Percentiles rank a stretch among this genome's conserved stretches.
phyloP scores from a whole-genome alignment of 2,113 vertebrate species.

The Syrmaticus mikado region DNA sequence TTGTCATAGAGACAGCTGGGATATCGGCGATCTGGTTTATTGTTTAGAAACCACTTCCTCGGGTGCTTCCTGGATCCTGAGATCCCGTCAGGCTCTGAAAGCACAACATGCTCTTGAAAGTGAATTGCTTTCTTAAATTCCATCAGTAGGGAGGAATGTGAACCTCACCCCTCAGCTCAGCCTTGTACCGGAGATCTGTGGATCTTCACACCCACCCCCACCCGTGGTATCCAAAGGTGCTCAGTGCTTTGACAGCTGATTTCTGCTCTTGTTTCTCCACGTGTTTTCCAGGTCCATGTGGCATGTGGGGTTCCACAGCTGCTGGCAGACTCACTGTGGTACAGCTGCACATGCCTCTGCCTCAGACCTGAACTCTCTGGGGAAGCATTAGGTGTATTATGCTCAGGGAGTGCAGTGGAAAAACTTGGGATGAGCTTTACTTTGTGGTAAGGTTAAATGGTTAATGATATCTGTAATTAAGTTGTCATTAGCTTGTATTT shows the following conservation, averaged over 20 bases:
- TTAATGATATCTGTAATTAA: slow-evolving; percentile 52
- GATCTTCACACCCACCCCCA: fast-evolving
- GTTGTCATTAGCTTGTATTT: slow-evolving; percentile 56
- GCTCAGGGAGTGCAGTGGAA: neutral
- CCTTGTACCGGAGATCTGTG: neutral
- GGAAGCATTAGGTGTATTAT: neutral
- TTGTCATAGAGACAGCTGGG: slow-evolving; percentile 55
- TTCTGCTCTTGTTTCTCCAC: fast-evolving
- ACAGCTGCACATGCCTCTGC: neutral
- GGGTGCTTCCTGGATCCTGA: neutral
- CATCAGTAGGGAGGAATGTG: neutral
- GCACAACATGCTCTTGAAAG: neutral
- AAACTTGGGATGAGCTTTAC: neutral
- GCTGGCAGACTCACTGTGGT: neutral
- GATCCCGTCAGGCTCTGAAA: neutral
- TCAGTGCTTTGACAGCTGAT: neutral
- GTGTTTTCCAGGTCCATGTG: neutral
- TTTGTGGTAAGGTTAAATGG: slow-evolving; percentile 37
- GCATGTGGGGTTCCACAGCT: neutral
- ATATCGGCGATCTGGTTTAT: neutral
- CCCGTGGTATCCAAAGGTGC: neutral
- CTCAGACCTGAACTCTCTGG: neutral
- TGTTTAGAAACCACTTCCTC: slow-evolving; percentile 28
- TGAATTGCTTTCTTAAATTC: neutral
- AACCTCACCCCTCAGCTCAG: neutral